Base-by-base conservation (phyloP, 2,113 vertebrate species). In the Lycaon pictus region DNA sequence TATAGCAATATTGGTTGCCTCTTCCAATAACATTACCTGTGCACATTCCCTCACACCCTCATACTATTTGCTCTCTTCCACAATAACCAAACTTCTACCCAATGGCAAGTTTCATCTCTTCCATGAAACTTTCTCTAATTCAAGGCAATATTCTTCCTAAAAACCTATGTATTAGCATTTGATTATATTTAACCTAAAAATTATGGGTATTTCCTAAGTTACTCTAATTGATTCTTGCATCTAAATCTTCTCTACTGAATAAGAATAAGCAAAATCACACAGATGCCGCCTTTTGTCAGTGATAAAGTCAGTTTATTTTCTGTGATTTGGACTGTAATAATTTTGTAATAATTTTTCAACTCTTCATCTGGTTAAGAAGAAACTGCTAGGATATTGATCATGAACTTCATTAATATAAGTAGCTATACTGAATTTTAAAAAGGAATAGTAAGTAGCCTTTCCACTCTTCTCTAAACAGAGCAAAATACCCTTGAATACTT, bases 381-480 rank as follows among this genome's bases (percentile, higher is more conserved):
- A 92, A 94, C 23, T 84, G 27, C 12, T 37, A 84, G 17, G 35
- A 86, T 20, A 58, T 11, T 72, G 35, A n/a, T 29, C 82, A 89
- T 88, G 76, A 83, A 72, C 17, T 92, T 83, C 35, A 93, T 88
- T 83, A 89, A 71, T 88, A 88, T 90, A 83, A 90, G 87, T 6
- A 90, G 48, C 85, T 90, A 60, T 56, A 56, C 35, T 69, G 9
- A 72, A 65, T 74, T 93, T 90, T 79, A 55, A 71, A 88, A 72
- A 83, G 32, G 12, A 8, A 74, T 3, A 88, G 53, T 19, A 87
- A 88, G 53, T 15, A 87, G 67, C 17, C n/a, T 67, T 89, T 94
- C 43, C 20, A 63, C 4, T 84, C n/a, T 79, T 83, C 35, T 82
- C 10, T 76, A 93, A 82, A 82, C 5, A 77, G 6, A 94, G 55